Evolutionary conservation across 2,888 invertebrate species (phyloP).

Genomic region (Parelbella ahira): DNA sequence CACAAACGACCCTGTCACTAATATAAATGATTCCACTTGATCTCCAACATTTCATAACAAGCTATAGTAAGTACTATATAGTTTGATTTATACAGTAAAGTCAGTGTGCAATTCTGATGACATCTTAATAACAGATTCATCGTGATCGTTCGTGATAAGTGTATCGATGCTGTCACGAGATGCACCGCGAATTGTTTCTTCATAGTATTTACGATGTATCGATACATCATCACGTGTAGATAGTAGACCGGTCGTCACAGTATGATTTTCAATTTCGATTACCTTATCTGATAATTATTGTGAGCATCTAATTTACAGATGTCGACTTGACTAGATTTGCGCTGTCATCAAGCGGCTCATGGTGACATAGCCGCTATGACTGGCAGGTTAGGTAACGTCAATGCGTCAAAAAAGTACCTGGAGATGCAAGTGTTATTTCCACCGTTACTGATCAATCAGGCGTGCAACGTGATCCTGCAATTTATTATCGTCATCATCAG

Average conservation of each 20-base stretch:
- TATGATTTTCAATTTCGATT: too few relatives aligned
- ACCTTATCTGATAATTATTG: too few relatives aligned
- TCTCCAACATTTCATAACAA: neutral
- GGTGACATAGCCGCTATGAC: too few relatives aligned
- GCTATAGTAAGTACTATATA: constrained; percentile 1
- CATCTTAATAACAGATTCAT: constrained; percentile 18
- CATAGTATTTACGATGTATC: constrained; percentile 1
- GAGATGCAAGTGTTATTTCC: too few relatives aligned
- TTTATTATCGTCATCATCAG: too few relatives aligned
- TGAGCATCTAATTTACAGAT: too few relatives aligned
- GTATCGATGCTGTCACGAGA: constrained; percentile 18
- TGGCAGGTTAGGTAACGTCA: too few relatives aligned
- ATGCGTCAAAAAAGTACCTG: too few relatives aligned
- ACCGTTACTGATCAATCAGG: too few relatives aligned
- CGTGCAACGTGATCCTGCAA: too few relatives aligned
- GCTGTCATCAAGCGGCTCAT: too few relatives aligned
- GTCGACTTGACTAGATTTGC: too few relatives aligned
- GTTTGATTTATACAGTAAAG: constrained; percentile 4
- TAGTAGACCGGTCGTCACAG: neutral
- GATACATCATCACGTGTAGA: neutral
- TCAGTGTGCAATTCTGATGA: constrained; percentile 15
- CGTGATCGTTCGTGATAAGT: constrained; percentile 3
- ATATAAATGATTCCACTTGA: neutral
- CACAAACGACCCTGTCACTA: neutral
- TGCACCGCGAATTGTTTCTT: constrained; percentile 11